Conservation (phyloP, 2,888 invertebrate genomes). For the Gnatocerus cornutus region DNA sequence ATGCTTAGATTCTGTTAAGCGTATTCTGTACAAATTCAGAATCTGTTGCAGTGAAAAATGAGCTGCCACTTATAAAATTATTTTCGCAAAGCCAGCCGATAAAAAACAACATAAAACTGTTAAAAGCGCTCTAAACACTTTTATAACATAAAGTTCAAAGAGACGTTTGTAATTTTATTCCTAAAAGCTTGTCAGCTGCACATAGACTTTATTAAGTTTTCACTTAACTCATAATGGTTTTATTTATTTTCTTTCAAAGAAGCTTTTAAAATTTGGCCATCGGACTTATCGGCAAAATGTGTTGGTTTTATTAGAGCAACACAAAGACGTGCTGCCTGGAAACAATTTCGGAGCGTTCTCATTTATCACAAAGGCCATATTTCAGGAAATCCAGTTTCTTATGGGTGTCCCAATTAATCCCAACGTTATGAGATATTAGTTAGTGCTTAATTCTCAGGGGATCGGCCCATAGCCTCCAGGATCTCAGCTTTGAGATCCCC, state of each 20-base stretch:
- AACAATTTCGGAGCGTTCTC: neutral
- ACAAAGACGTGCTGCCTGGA: neutral
- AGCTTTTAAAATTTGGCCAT: conserved; percentile 12
- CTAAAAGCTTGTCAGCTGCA: conserved; percentile 47
- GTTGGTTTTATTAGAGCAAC: neutral
- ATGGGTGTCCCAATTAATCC: conserved; percentile 48
- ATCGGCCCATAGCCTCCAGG: conserved; percentile 44
- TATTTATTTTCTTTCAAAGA: conserved; percentile 30
- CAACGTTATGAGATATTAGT: conserved; percentile 50
- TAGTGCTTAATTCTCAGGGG: conserved; percentile 47
- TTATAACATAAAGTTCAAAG: conserved; percentile 45
- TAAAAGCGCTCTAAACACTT: conserved; percentile 45
- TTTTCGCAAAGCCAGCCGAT: conserved; percentile 28
- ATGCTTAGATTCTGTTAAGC: conserved; percentile 16
- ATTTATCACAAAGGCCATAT: conserved; percentile 17
- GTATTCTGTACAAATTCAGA: neutral
- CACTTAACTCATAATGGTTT: conserved; percentile 42
- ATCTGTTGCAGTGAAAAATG: conserved; percentile 26
- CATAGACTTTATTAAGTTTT: conserved; percentile 50
- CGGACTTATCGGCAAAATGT: conserved; percentile 11
- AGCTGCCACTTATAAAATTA: conserved; percentile 17
- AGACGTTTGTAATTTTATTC: conserved; percentile 48
- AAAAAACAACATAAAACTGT: conserved; percentile 38
- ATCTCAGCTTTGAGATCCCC: conserved; percentile 45
- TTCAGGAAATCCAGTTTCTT: conserved; percentile 47